Base-by-base conservation (phyloP, 1,140 invertebrate species). In the Caenorhabditis tropicalis region DNA sequence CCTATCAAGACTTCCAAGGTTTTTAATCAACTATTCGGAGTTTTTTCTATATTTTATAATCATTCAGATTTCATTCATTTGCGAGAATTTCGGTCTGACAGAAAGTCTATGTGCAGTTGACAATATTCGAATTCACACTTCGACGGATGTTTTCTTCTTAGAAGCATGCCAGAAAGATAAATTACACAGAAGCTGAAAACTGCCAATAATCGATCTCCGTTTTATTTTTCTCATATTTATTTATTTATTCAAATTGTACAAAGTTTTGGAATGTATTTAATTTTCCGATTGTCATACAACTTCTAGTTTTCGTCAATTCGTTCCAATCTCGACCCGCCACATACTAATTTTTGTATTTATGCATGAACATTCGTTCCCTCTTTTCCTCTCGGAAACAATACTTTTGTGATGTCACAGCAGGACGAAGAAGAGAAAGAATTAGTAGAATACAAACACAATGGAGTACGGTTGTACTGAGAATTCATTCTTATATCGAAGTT, bases 1-100 rank as follows among this genome's bases (percentile, higher is more conserved):
- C 79, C 80, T 15, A 51, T 88, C 19, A 82, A 79, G 19, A 88
- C 88, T 19, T 79, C 65, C 2, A 88, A 88, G 84, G 88, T 88
- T 29, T 0, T 7, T 33, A 29, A 29, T n/a, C n/a, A n/a, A n/a
- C n/a, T n/a, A 19, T 33, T 46, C 16, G 27, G 7, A n/a, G 1
- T 36, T 65, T 24, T 19, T 5, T 2, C 4, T 16, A n/a, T 24
- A 27, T 39, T 27, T 24, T 24, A 21, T 2, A 36, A n/a, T 80
- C 16, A n/a, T 39, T 85, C 84, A 88, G 88, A 85, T 89, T 4
- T 82, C 90, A 33, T 89, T 89, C 36, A 86, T 89, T 24, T 89
- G 88, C 81, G 88, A 89, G 65, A 89, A 89, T 83, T 90, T 85
- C 56, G 89, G 89, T 9, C 31, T 43, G 0, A 46, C 46, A 15